Base-by-base conservation (phyloP, 2,113 vertebrate genomes). In the Sturnus vulgaris region DNA sequence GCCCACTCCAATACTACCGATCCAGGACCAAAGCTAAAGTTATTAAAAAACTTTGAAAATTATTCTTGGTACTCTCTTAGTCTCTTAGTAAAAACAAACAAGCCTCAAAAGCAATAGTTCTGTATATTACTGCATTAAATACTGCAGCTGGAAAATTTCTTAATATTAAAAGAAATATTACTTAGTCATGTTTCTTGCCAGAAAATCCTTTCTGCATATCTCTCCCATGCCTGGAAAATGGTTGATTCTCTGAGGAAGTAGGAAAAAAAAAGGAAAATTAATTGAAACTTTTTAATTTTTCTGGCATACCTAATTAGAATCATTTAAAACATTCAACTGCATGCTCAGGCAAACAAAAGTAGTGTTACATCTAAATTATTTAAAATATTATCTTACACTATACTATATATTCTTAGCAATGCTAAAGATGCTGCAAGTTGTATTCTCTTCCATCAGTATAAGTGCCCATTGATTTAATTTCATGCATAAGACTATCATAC, bases 151-250 rank as follows among this genome's bases (percentile, higher is more conserved):
- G 86, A 50, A 70, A 96, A 64, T 21, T 42, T 96, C 77, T 60
- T 93, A 80, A 88, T 93, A 84, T 77, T 95, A 88, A 73, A 97
- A 95, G 86, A 95, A 95, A 82, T 96, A 98, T 99, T 99, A 99
- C 99, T 99, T 99, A 95, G 99, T 98, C 99, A 99, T 99, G 98
- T 99, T 99, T 98, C 99, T 99, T 96, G 99, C 99, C 84, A 99
- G 98, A 97, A 99, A 99, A 98, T 99, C 99, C 98, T 99, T 99
- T 72, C 99, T 99, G 98, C 99, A 99, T 97, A 99, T 99, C 98
- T 99, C 99, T 28, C 99, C 99, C 99, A 99, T 99, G 97, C 99
- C 99, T 93, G 99, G 99, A 97, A 99, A 99, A 98, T 99, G 99
- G 98, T 99, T 99, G 98, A 99, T 99, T 97, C 99, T 99, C 99